These are phyloP conservation scores for Muschampia plurimacula DNA, from an alignment of 2,888 invertebrate genomes.

Conservation along the genomic window DNA sequence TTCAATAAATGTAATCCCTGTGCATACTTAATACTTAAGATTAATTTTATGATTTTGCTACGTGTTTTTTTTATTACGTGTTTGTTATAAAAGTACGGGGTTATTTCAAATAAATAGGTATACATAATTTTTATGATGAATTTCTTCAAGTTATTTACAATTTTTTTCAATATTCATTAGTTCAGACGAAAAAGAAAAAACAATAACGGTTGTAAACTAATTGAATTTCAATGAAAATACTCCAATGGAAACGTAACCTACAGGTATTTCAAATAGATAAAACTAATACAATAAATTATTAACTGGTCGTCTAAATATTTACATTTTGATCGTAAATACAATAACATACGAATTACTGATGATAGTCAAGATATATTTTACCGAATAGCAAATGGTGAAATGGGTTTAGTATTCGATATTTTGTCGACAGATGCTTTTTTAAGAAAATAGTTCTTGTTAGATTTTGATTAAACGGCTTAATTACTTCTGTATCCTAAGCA, in stretches of 20 bases:
- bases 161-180: neutral
- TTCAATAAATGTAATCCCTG: too few relatives aligned
- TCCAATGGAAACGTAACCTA: neutral
- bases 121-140: too few relatives aligned
- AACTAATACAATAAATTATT: conserved; percentile 31
- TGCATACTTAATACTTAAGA: too few relatives aligned
- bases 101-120: too few relatives aligned
- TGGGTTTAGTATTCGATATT: conserved; percentile 2
- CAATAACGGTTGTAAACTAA: neutral
- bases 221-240: neutral
- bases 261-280: conserved; percentile 16
- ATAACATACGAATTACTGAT: conserved; percentile 10
- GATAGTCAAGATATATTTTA: conserved; percentile 20
- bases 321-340: conserved; percentile 24
- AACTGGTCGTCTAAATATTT: conserved; percentile 31
- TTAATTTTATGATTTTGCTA: too few relatives aligned
- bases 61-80: too few relatives aligned
- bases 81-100: too few relatives aligned
- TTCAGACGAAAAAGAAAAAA: neutral
- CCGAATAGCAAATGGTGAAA: conserved; percentile 23
- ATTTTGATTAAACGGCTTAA: neutral
- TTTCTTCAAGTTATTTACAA: too few relatives aligned
- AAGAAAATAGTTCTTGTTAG: neutral
- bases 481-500: too few relatives aligned
- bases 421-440: conserved; percentile 8